Percentiles rank a stretch among this genome's conserved stretches.
Conservation (phyloP, 53 echinoderm and acorn worm species). For the Paracentrotus lividus region DNA sequence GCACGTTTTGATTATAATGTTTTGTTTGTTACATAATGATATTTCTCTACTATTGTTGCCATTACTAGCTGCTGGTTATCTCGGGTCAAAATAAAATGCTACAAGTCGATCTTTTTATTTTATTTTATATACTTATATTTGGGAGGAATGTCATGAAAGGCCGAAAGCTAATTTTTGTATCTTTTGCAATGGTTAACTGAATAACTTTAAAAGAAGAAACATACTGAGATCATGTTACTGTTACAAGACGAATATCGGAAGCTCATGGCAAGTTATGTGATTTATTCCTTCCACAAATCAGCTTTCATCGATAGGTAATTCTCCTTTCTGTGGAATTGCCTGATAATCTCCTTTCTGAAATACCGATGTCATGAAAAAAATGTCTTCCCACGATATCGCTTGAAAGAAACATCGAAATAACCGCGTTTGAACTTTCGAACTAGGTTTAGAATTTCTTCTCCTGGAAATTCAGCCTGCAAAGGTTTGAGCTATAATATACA, state of each 20-base stretch:
- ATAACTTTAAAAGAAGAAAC: background rate
- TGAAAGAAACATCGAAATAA: constrained; percentile 13
- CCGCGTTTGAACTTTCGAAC: constrained; percentile 56
- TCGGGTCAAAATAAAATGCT: too few relatives aligned
- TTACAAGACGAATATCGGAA: background rate
- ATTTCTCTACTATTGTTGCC: too few relatives aligned
- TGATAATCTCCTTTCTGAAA: background rate
- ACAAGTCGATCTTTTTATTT: too few relatives aligned
- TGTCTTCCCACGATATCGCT: constrained; percentile 45
- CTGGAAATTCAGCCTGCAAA: background rate
- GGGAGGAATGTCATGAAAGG: background rate
- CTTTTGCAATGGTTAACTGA: background rate
- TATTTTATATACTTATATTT: background rate
- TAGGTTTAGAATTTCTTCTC: background rate
- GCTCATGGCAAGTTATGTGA: background rate
- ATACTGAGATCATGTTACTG: background rate
- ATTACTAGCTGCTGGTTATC: too few relatives aligned
- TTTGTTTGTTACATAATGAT: too few relatives aligned
- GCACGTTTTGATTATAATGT: too few relatives aligned
- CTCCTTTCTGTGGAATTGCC: background rate
- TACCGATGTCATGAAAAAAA: background rate
- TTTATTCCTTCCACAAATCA: background rate
- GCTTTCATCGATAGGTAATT: background rate
- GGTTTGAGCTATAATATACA: background rate
- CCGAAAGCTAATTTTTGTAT: background rate